phyloP scores from a whole-genome alignment of 1,140 invertebrate genomes.

The Coenobita brevimanus region DNA sequence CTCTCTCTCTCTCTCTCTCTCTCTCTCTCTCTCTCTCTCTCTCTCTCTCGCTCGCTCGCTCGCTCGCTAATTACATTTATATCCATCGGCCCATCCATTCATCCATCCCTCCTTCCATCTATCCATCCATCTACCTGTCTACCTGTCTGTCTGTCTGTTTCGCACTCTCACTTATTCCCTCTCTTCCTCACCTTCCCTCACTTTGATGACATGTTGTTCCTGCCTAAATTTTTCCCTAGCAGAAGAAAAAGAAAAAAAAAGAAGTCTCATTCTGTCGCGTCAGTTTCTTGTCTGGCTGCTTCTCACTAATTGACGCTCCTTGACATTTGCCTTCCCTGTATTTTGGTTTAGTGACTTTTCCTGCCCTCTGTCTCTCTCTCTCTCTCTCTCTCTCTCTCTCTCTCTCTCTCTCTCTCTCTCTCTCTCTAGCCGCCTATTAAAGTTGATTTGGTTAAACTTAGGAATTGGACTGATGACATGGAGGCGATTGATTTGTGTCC shows the following conservation, averaged over 20 bases:
- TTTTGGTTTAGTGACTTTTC: background rate
- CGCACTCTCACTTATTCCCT: background rate
- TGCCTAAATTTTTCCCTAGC: no score
- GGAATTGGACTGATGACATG: no score
- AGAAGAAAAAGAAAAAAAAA: no score
- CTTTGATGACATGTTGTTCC: background rate
- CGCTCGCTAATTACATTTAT: background rate
- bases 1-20: conserved; percentile 11
- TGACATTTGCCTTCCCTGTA: background rate
- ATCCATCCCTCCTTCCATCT: background rate
- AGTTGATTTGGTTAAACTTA: no score
- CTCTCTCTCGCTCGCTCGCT: background rate
- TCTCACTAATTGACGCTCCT: background rate
- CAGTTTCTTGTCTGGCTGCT: background rate
- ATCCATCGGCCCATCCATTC: background rate
- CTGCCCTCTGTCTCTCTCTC: conserved; percentile 4
- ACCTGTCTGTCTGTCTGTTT: no score
- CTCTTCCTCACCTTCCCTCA: background rate
- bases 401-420: background rate
- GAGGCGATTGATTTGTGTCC: no score
- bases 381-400: conserved; percentile 17
- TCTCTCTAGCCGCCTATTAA: background rate
- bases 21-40: conserved; percentile 4
- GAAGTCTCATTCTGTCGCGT: background rate
- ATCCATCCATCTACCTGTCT: background rate